Evolutionary conservation across 2,888 invertebrate species (phyloP), one percentile per base, ranked within the genome.

Genomic region (Erannis defoliaria): DNA sequence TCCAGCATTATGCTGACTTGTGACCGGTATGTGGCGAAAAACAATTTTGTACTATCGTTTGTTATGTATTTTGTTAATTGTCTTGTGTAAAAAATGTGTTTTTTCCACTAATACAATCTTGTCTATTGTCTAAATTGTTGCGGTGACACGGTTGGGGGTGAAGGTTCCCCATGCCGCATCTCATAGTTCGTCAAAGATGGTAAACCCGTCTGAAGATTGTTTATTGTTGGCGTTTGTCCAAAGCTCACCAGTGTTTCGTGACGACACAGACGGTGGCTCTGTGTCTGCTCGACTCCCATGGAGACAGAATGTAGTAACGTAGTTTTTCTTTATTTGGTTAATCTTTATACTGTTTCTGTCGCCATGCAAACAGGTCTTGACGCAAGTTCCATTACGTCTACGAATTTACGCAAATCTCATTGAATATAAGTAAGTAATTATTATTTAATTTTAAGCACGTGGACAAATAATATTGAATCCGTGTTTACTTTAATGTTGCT

Each of bases 351-450:
- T 23, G 33, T 31, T 2, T 48, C 21, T 35, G 49, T 49, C 49
- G 14, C 35, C 23, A 48, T 33, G 48, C 33, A 33, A 48, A 33
- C 19, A n/a, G 21, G n/a, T 35, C 14, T 23, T 18, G 21, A 23
- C 49, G 35, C 46, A 31, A 14, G 18, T 21, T 23, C 4, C 21
- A 14, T 49, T 14, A 43, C 19, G 43, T 54, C 43, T 35, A 2
- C 14, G 19, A 23, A 54, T 33, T n/a, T 43, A 40, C 51, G 51
- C 12, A 51, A 51, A 43, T 54, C 23, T 35, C 35, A 43, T 19
- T 54, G 0, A 49, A 33, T 49, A 46, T 31, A 23, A n/a, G n/a
- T n/a, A n/a, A n/a, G n/a, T n/a, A n/a, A 18, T 19, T 23, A 23
- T 37, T 21, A 37, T 49, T 49, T 49, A 35, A 49, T 49, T 9